Conservation (phyloP, 1,140 invertebrate genomes). For the Leptopilina clavipes region DNA sequence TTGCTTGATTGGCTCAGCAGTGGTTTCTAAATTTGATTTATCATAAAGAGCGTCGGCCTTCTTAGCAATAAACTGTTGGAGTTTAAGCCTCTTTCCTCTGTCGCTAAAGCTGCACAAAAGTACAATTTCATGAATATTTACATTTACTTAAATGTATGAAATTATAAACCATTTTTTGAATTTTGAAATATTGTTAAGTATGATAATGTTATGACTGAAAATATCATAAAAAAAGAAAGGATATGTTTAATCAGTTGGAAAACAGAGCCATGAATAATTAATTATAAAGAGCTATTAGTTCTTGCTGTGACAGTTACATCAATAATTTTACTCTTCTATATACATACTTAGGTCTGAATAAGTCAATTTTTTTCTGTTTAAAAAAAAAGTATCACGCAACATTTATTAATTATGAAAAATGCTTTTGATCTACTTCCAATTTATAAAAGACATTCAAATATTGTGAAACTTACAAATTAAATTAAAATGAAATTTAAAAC, state of each 20-base stretch:
- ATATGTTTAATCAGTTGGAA: neutral
- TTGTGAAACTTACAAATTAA: neutral
- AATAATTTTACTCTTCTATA: neutral
- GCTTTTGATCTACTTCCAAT: neutral
- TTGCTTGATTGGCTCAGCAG: conserved; percentile 64
- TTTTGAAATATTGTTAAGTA: neutral
- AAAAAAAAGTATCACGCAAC: neutral
- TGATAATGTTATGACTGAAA: neutral
- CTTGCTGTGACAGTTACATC: neutral
- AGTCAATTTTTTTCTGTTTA: neutral
- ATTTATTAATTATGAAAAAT: neutral
- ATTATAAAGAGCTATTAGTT: neutral
- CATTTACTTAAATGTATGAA: neutral
- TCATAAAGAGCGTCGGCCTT: conserved; percentile 84
- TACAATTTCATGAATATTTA: neutral
- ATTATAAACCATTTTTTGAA: too few species aligned
- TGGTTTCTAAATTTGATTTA: conserved; percentile 76
- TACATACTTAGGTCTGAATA: neutral
- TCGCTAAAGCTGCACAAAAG: conserved; percentile 82
- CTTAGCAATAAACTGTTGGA: conserved; percentile 88
- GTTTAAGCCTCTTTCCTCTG: conserved; percentile 85
- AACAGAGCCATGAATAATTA: conserved; percentile 1
- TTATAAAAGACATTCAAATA: neutral
- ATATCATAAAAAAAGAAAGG: neutral
- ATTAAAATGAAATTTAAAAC: neutral